Percentiles rank a stretch among this genome's conserved stretches.
These are phyloP conservation scores for Cataglyphis cursor DNA, from an alignment of 2,888 invertebrate species.

Conservation along the genomic window DNA sequence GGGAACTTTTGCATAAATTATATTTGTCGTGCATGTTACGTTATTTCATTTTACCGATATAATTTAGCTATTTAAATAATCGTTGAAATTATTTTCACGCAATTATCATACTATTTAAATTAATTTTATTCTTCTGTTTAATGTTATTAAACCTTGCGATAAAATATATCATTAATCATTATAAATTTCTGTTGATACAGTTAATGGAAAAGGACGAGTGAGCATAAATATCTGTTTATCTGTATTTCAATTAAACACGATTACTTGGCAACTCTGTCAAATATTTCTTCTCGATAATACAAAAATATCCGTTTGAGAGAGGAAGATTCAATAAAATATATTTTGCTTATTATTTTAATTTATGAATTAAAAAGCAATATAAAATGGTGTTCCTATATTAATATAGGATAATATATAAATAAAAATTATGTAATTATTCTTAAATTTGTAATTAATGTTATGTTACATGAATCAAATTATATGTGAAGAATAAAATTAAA, in stretches of 20 bases:
- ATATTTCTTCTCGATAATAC: not conserved
- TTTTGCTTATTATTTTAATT: not conserved
- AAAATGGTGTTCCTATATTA: not conserved
- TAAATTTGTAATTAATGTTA: constrained; percentile 8
- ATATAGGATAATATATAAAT: too few species aligned
- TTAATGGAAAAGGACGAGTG: constrained; percentile 5
- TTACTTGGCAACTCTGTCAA: constrained; percentile 1
- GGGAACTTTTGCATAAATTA: constrained; percentile 19
- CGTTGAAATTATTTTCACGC: constrained; percentile 35
- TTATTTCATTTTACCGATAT: constrained; percentile 24
- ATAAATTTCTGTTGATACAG: not conserved
- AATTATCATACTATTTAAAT: constrained; percentile 41
- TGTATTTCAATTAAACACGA: constrained; percentile 21
- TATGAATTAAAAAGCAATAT: not conserved
- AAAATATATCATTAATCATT: constrained; percentile 42
- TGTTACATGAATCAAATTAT: not conserved
- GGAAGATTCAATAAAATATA: not conserved
- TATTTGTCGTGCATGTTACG: constrained; percentile 8
- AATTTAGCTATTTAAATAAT: constrained; percentile 49
- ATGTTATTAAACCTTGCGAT: constrained; percentile 20
- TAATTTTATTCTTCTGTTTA: constrained; percentile 45
- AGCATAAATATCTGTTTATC: not conserved
- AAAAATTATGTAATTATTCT: not conserved
- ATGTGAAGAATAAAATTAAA: not conserved
- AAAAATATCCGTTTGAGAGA: not conserved